These are phyloP conservation scores for Xanthorhoe spadicearia DNA, from an alignment of 2,888 invertebrate genomes.

Conservation along the genomic window DNA sequence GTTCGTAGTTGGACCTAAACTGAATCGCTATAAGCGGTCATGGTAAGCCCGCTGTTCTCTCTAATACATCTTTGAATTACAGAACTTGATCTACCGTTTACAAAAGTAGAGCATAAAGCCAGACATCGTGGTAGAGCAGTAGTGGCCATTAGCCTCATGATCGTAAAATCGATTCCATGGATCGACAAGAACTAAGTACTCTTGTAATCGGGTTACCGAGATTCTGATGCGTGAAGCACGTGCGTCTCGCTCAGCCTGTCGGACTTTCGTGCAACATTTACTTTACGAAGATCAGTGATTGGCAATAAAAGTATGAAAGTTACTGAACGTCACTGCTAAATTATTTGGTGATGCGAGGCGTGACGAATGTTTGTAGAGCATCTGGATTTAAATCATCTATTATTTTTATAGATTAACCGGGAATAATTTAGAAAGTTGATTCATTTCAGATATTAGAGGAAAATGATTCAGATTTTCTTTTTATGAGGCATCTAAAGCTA, in stretches of 20 bases:
- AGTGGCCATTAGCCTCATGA: not conserved
- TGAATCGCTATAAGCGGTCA: too few species aligned
- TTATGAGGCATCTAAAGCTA: not conserved
- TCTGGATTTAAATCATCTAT: constrained; percentile 10
- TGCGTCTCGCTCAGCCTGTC: constrained; percentile 51
- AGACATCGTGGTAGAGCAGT: not conserved
- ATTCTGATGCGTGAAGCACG: constrained; percentile 53
- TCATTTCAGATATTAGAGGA: not conserved
- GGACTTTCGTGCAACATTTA: constrained; percentile 58
- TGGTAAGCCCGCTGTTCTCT: too few species aligned
- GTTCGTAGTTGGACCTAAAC: too few species aligned
- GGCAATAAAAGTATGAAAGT: constrained; percentile 16
- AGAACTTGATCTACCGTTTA: not conserved
- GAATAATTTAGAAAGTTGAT: not conserved
- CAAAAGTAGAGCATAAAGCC: constrained; percentile 1
- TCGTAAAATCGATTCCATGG: constrained; percentile 10
- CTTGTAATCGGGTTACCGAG: constrained; percentile 54
- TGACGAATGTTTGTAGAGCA: constrained; percentile 8
- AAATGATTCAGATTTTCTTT: not conserved
- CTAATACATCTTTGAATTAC: too few species aligned
- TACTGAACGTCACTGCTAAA: constrained; percentile 7
- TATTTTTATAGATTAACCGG: not conserved
- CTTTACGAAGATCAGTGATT: constrained; percentile 39
- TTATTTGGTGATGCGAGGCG: constrained; percentile 4
- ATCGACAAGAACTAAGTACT: constrained; percentile 17